Evolutionary conservation across 2,797 vertebrate genomes (phyloP), one percentile per base, ranked within the genome.

Genomic region (Graptemys geographica): DNA sequence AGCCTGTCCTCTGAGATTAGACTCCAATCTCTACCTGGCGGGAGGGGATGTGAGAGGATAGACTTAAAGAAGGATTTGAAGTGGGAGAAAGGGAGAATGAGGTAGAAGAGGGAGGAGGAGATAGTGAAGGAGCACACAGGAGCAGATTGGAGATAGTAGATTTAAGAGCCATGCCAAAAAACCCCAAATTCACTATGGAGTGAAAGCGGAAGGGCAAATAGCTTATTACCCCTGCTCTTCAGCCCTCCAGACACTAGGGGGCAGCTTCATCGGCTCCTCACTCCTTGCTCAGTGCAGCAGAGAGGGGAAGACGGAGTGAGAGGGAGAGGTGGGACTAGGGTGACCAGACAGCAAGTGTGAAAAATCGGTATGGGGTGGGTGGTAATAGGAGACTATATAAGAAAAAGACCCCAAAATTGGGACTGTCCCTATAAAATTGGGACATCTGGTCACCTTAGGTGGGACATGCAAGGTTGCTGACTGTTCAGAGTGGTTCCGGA

Each of bases 51-150:
- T 92, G 94, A 89, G 95, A 94, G 85, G 92, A 37, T 83, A 95
- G 94, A 96, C 96, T 96, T 81, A 83, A 88, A 96, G 44, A 78
- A 78, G 96, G 96, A 97, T 97, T 96, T 96, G 81, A 89, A 92
- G 31, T 92, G 81, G 49, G 83, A 95, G 94, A 95, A 96, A 96
- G 88, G 93, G 84, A 94, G 90, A 72, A 21, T 11, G 69, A 41
- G 37, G 33, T n/a, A n/a, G 62, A 65, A 65, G 62, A 89, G 92
- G 93, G 95, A 96, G 84, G 89, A 96, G 92, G 96, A 96, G 93
- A 87, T 56, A 92, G 95, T 95, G 88, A 96, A 96, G 94, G 86
- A 93, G 76, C 0, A 0, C 87, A 89, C 56, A 81, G 96, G 92
- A 95, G 83, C 7, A 28, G 94, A 97, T 96, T 96, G 96, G 84